Evolutionary conservation across 30 jellyfish, hydroid and myxozoan genomes (phyloP).

Genomic region (Pseudorhiza aurosa): DNA sequence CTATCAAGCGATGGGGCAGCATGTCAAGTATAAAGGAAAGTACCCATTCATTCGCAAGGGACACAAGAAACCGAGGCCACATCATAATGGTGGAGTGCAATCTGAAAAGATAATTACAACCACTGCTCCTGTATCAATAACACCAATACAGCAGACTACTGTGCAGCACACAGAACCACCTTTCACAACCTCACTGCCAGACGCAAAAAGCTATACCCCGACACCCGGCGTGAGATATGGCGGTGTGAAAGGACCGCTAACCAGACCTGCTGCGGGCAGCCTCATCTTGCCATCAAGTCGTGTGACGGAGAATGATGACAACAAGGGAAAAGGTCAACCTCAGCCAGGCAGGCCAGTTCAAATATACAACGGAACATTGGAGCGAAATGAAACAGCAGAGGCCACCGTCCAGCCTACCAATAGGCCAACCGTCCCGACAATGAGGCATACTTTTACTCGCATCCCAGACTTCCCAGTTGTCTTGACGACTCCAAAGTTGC

Average conservation of each 20-base stretch:
- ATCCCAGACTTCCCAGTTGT: slow-evolving; percentile 67
- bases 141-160: neutral
- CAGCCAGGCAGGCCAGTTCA: slow-evolving; percentile 21
- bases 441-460: slow-evolving; percentile 58
- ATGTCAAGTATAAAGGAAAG: slow-evolving; percentile 13
- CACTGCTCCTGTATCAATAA: slow-evolving; percentile 20
- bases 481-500: slow-evolving; percentile 64
- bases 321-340: slow-evolving; percentile 8
- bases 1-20: slow-evolving; percentile 1
- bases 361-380: slow-evolving; percentile 37
- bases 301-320: slow-evolving; percentile 11
- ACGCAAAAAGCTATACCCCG: slow-evolving; percentile 55
- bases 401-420: slow-evolving; percentile 24
- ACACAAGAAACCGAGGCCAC: slow-evolving; percentile 20
- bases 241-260: slow-evolving; percentile 59
- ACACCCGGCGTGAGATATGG: slow-evolving; percentile 17
- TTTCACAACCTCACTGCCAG: slow-evolving; percentile 33
- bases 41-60: slow-evolving; percentile 10
- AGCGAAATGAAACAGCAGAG: slow-evolving; percentile 28
- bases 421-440: slow-evolving; percentile 51
- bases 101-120: neutral
- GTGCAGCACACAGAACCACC: slow-evolving; percentile 34
- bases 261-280: slow-evolving; percentile 52
- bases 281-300: slow-evolving; percentile 2
- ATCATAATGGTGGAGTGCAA: slow-evolving; percentile 5